Base-by-base conservation (phyloP, 2,113 vertebrate species). In the Hippolais icterina region DNA sequence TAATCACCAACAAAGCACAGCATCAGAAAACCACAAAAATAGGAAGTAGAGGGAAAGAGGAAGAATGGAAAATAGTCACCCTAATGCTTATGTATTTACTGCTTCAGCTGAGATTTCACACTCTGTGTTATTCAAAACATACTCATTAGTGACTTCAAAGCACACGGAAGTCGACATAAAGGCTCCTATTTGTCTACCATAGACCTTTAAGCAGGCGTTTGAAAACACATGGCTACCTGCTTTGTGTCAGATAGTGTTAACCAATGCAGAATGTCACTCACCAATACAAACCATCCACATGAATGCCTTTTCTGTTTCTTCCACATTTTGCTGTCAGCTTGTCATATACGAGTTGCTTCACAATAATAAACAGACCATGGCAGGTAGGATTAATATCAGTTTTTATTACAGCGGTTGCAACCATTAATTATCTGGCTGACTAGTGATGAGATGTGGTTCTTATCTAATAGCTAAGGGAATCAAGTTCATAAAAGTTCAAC, bases 361-460 rank as follows among this genome's bases (percentile, higher is more conserved):
- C 77, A 65, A 63, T 83, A 96, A 94, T 76, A 94, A 96, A 91
- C 82, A 97, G 80, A 95, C 42, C 49, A 78, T 63, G 72, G 83
- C 68, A 95, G 81, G 92, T 94, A 95, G 96, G 94, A 97, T 97
- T 95, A 92, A 93, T 81, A 89, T 79, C 42, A 77, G 68, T 4
- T 94, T 97, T 97, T 96, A 96, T 96, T 97, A 82, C 70, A 92
- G 93, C 35, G 83, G 91, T 93, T 95, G 81, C 91, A 97, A 83
- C 89, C 86, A 97, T 96, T 97, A 95, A 98, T 96, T 98, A 96
- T 91, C 93, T 66, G 39, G 14, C 74, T 97, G 96, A 97, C 93
- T 98, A 94, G 97, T 27, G 64, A 87, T 91, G 96, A 95, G 75
- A 71, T 90, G 68, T 57, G 42, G 82, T 94, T 97, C 89, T 97